Percentiles rank a stretch among this genome's conserved stretches.
These are phyloP conservation scores for Cryptoprocta ferox DNA, from an alignment of 2,797 vertebrate genomes.

Conservation along the genomic window DNA sequence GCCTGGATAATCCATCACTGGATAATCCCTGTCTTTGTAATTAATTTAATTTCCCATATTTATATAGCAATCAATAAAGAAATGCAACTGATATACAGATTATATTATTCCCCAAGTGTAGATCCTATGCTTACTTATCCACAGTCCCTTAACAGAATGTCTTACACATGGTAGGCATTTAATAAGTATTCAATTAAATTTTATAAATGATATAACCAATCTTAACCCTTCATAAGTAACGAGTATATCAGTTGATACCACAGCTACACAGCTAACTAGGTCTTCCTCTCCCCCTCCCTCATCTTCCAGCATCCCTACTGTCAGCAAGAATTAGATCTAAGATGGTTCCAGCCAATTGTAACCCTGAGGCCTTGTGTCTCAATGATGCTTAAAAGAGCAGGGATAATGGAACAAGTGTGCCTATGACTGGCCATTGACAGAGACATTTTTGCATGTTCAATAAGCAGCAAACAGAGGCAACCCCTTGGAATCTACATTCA, in stretches of 20 bases:
- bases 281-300: not conserved
- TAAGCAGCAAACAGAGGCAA: constrained; percentile 17
- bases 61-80: constrained; percentile 26
- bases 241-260: constrained; percentile 3
- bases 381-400: constrained; percentile 11
- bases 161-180: not conserved
- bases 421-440: not conserved
- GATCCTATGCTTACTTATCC: not conserved
- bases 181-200: constrained; percentile 56
- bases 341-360: not conserved
- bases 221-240: not conserved
- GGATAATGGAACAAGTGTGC: not conserved
- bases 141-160: not conserved
- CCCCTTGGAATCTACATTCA: constrained; percentile 3
- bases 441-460: not conserved
- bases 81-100: constrained; percentile 1
- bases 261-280: not conserved
- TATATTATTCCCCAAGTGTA: not conserved
- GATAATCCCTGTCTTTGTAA: constrained; percentile 42
- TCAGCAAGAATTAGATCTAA: constrained; percentile 22
- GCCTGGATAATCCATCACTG: not conserved
- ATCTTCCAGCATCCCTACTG: constrained; percentile 56
- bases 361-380: constrained; percentile 32
- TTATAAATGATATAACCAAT: not conserved
- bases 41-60: constrained; percentile 48